These are phyloP conservation scores for Mungos mungo DNA, from an alignment of 2,113 vertebrate species.

Conservation along the genomic window DNA sequence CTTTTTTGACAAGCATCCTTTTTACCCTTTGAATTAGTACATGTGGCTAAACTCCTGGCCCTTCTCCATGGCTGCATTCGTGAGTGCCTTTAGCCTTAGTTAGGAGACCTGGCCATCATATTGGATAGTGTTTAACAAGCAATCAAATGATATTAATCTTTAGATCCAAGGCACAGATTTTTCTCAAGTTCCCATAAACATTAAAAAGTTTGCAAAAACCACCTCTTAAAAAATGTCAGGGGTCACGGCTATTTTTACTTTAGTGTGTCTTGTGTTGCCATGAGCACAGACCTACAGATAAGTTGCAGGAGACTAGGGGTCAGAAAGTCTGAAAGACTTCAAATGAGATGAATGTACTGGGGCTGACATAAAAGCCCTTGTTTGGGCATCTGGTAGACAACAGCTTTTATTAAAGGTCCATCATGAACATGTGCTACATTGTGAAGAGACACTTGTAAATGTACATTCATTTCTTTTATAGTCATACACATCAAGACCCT, in stretches of 20 bases:
- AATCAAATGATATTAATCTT: background rate
- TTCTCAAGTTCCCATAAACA: constrained; percentile 46
- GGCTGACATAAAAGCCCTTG: constrained; percentile 2
- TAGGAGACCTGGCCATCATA: background rate
- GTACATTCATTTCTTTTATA: background rate
- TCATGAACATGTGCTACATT: background rate
- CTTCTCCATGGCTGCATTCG: background rate
- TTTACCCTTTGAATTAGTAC: constrained; percentile 26
- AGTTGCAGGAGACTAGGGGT: background rate
- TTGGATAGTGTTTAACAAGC: constrained; percentile 11
- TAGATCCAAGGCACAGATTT: background rate
- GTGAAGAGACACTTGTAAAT: background rate
- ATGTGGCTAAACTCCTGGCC: background rate
- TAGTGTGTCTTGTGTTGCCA: background rate
- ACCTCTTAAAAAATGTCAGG: background rate
- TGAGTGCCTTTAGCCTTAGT: constrained; percentile 4
- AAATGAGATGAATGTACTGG: background rate
- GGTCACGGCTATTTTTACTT: constrained; percentile 41
- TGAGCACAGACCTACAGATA: constrained; percentile 26
- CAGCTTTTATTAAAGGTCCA: background rate
- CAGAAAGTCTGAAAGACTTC: constrained; percentile 14
- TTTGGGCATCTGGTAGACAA: background rate
- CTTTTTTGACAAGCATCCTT: background rate
- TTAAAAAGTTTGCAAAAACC: constrained; percentile 12
- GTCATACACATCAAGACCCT: background rate